Conservation (phyloP, 2,113 vertebrate genomes). For the Onychostruthus taczanowskii region DNA sequence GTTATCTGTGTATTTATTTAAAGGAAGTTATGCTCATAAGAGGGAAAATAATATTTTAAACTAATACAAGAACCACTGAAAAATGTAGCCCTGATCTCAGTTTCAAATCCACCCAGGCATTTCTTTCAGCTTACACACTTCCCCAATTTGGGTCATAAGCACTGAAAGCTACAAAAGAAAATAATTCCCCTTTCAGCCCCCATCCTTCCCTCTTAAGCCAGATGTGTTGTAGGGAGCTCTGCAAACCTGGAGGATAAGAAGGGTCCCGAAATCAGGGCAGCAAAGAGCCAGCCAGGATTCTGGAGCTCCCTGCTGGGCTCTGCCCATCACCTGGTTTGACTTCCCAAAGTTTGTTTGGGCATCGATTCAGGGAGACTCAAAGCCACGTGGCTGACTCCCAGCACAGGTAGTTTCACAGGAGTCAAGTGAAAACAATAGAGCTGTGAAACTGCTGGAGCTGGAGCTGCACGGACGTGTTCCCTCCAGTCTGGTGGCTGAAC, state of each 20-base stretch:
- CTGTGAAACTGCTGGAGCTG: neutral
- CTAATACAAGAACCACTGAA: neutral
- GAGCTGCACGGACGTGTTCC: conserved; percentile 33
- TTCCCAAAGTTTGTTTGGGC: conserved; percentile 17
- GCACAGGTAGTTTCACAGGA: conserved; percentile 36
- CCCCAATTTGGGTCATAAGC: neutral
- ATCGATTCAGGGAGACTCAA: neutral
- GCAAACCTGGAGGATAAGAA: neutral
- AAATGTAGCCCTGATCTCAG: neutral
- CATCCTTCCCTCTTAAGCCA: neutral
- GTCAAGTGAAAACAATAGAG: neutral
- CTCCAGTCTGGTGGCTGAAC: neutral
- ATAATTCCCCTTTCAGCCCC: neutral
- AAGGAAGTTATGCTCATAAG: neutral
- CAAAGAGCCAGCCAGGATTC: neutral
- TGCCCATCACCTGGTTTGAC: conserved; percentile 2
- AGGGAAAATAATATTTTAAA: neutral
- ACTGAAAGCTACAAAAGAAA: neutral
- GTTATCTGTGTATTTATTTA: neutral
- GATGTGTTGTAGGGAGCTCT: neutral
- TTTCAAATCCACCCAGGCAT: neutral
- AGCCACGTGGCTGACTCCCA: conserved; percentile 14
- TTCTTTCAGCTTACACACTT: neutral
- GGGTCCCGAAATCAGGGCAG: neutral
- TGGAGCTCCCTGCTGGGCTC: neutral